A percentile compares a stretch with the other conserved stretches of the same genome.
phyloP scores from a whole-genome alignment of 2,113 vertebrate genomes.

The Melanerpes formicivorus region DNA sequence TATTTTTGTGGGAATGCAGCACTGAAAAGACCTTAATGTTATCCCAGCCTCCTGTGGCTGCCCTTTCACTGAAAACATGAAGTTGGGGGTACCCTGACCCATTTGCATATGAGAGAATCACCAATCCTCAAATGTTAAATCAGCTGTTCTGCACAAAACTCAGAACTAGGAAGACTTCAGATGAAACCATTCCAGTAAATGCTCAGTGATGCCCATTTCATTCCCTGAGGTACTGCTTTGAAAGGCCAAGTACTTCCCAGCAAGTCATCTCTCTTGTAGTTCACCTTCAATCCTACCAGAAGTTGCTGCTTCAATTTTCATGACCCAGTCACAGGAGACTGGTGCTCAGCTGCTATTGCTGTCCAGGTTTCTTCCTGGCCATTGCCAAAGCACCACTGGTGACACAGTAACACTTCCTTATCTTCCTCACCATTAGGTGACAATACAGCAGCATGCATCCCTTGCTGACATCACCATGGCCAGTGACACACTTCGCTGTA shows the following conservation, averaged over 20 bases:
- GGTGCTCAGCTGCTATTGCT: background rate
- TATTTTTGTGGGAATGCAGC: background rate
- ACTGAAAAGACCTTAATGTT: background rate
- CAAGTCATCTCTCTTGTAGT: background rate
- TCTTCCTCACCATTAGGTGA: conserved; percentile 8
- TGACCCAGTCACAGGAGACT: background rate
- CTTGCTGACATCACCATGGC: fast-evolving
- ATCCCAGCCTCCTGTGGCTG: background rate
- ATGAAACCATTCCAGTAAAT: background rate
- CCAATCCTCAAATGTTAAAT: background rate
- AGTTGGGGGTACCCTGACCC: background rate
- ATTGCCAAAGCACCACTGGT: fast-evolving
- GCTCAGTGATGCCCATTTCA: background rate
- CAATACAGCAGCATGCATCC: background rate
- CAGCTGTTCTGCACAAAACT: background rate
- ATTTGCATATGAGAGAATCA: background rate
- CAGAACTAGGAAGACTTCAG: background rate
- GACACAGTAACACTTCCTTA: fast-evolving
- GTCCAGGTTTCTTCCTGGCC: background rate
- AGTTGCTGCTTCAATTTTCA: background rate
- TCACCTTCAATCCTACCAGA: background rate
- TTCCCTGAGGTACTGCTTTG: background rate
- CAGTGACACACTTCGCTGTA: fast-evolving
- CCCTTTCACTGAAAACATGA: background rate
- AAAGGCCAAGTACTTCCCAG: background rate